Conservation (phyloP, 2,797 vertebrate genomes). For the Octomys mimax region DNA sequence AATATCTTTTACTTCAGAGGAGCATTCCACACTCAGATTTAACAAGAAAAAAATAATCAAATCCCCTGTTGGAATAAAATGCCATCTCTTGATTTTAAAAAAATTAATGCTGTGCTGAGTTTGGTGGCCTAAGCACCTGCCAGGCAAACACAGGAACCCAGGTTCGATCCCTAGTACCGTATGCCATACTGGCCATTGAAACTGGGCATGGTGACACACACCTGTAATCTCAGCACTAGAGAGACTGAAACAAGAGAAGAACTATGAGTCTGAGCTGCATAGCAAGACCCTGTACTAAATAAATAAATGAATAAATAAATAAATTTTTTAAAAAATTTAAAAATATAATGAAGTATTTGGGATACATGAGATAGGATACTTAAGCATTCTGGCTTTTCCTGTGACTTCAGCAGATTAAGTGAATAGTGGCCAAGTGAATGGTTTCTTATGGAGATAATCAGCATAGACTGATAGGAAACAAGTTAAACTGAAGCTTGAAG, state of each 20-base stretch:
- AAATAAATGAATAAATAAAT: no score
- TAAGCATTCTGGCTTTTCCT: not conserved
- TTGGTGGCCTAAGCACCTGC: no score
- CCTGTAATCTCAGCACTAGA: no score
- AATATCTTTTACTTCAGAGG: not conserved
- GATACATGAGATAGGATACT: conserved; percentile 3
- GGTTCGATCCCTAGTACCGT: no score
- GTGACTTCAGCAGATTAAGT: conserved; percentile 26
- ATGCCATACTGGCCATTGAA: no score
- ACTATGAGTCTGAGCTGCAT: no score
- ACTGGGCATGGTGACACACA: no score
- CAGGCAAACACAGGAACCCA: no score
- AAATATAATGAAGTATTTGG: no score
- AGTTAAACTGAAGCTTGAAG: conserved; percentile 45
- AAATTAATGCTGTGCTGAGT: not conserved
- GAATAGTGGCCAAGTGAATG: not conserved
- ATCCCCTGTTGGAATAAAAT: not conserved
- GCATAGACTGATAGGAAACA: not conserved
- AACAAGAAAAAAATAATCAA: not conserved
- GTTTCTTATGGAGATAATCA: conserved; percentile 1
- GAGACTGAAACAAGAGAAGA: no score
- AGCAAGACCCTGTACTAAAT: no score
- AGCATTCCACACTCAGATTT: not conserved
- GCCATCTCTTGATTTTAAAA: not conserved
- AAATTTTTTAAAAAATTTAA: no score